Conservation (phyloP, 2,888 invertebrate species). For the Ethmia dodecea region DNA sequence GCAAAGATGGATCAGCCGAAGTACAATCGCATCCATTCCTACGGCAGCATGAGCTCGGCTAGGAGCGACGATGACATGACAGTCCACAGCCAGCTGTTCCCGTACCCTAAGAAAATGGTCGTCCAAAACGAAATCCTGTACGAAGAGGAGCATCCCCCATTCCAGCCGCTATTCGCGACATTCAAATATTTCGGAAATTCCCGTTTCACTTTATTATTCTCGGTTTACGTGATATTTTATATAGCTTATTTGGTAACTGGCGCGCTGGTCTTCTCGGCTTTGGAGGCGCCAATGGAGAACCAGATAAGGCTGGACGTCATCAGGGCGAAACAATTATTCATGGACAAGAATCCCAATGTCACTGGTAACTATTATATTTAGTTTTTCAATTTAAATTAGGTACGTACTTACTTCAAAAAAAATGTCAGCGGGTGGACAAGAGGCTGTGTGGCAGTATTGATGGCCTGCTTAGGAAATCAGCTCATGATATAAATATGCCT, state of each 20-base stretch:
- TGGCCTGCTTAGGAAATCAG: too few relatives aligned
- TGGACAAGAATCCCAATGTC: slow-evolving; percentile 77
- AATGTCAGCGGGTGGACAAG: too few relatives aligned
- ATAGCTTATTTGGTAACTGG: slow-evolving; percentile 80
- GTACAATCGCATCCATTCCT: slow-evolving; percentile 58
- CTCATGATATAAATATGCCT: too few relatives aligned
- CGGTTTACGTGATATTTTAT: slow-evolving; percentile 78
- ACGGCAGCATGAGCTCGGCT: slow-evolving; percentile 61
- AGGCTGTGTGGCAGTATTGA: too few relatives aligned
- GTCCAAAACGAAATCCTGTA: slow-evolving; percentile 60
- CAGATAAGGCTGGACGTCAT: slow-evolving; percentile 69
- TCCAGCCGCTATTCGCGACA: slow-evolving; percentile 59
- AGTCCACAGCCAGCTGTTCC: slow-evolving; percentile 63
- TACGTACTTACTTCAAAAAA: too few relatives aligned
- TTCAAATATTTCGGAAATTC: slow-evolving; percentile 69
- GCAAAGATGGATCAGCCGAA: slow-evolving; percentile 51
- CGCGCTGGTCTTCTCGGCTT: slow-evolving; percentile 80
- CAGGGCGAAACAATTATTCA: slow-evolving; percentile 73
- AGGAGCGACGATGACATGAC: slow-evolving; percentile 68
- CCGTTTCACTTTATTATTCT: slow-evolving; percentile 72
- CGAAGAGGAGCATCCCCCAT: slow-evolving; percentile 64
- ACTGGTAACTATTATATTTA: slow-evolving; percentile 65
- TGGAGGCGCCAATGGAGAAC: slow-evolving; percentile 81
- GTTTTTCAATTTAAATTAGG: too few relatives aligned
- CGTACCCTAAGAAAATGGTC: slow-evolving; percentile 63